Evolutionary conservation across 2,113 vertebrate species (phyloP).

Genomic region (Passerina amoena): DNA sequence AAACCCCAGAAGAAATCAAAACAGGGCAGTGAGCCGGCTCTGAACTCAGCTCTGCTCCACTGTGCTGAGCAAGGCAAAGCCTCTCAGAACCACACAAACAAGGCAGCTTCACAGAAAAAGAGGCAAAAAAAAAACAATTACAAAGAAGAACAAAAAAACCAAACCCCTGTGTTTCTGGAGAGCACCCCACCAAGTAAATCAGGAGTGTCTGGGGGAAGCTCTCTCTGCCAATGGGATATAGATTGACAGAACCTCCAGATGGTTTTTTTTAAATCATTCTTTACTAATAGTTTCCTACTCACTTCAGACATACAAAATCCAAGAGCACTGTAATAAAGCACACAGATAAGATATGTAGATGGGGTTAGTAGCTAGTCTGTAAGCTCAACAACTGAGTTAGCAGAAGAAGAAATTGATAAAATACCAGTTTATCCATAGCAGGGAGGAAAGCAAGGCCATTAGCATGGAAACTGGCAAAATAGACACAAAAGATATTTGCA

Average conservation of each 20-base stretch:
- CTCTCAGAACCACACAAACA: neutral
- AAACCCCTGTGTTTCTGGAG: neutral
- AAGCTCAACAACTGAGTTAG: neutral
- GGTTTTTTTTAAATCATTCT: neutral
- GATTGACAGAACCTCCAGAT: neutral
- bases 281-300: neutral
- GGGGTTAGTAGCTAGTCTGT: neutral
- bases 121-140: neutral
- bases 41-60: neutral
- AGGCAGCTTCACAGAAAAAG: neutral
- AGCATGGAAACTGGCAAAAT: neutral
- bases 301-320: neutral
- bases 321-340: neutral
- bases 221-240: neutral
- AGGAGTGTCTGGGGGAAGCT: neutral
- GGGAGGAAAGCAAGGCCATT: neutral
- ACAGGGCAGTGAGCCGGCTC: neutral
- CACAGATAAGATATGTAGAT: neutral
- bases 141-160: neutral
- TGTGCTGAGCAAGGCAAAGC: neutral
- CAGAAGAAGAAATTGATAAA: neutral
- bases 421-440: neutral
- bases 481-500: neutral
- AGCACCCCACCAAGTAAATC: neutral
- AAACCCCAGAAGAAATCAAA: constrained; percentile 26